phyloP scores from a whole-genome alignment of 2,113 vertebrate genomes.

The Callorhinus ursinus region DNA sequence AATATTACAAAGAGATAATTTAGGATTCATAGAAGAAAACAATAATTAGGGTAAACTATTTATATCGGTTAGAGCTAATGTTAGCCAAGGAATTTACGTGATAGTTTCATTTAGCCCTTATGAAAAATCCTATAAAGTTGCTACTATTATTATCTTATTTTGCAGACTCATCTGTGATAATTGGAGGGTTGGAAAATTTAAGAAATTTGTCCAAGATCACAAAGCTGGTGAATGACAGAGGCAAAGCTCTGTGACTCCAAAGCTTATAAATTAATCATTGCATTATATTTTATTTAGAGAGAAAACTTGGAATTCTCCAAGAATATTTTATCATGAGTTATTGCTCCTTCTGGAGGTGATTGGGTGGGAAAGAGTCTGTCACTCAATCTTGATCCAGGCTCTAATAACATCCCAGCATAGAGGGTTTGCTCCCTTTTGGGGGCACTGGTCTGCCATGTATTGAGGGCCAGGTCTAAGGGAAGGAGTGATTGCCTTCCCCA shows the following conservation, averaged over 20 bases:
- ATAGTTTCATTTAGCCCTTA: background rate
- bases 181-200: background rate
- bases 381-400: background rate
- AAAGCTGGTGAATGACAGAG: background rate
- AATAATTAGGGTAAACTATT: slow-evolving; percentile 11
- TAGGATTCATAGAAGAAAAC: slow-evolving; percentile 18
- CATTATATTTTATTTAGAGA: background rate
- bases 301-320: background rate
- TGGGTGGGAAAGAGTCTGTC: background rate
- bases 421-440: background rate
- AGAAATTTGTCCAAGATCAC: background rate
- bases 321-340: background rate
- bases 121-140: background rate
- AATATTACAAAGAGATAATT: slow-evolving; percentile 8
- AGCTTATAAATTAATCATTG: background rate
- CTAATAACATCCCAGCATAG: background rate
- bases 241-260: background rate
- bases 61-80: background rate
- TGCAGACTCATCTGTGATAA: background rate
- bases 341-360: background rate
- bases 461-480: background rate
- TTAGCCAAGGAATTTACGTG: background rate
- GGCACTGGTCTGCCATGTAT: background rate
- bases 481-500: background rate
- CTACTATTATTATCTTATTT: background rate